These are phyloP conservation scores for Champsocephalus esox DNA, from an alignment of 2,797 vertebrate genomes.

Conservation along the genomic window DNA sequence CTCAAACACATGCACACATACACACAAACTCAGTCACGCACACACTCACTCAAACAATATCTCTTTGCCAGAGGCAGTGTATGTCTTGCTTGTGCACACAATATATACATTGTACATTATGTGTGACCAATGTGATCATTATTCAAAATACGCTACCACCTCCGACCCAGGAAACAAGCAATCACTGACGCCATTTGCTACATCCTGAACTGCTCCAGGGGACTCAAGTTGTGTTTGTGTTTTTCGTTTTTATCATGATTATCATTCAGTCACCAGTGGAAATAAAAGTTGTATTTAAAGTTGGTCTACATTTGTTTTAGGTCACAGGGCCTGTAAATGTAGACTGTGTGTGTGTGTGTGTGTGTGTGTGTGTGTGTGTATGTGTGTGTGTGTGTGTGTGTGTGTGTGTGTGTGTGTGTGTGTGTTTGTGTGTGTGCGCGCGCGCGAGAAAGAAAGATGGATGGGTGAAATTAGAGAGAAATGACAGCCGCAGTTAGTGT, in stretches of 20 bases:
- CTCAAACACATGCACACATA: neutral
- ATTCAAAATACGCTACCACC: conserved; percentile 71
- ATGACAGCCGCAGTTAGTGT: conserved; percentile 30
- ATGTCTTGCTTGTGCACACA: conserved; percentile 49
- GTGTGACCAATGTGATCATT: conserved; percentile 72
- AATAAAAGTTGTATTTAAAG: conserved; percentile 52
- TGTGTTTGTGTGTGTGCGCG: neutral
- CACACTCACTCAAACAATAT: conserved; percentile 27
- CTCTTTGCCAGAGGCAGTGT: conserved; percentile 64
- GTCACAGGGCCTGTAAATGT: conserved; percentile 1
- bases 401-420: neutral
- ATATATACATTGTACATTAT: conserved; percentile 69
- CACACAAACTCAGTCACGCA: neutral
- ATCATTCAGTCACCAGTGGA: conserved; percentile 33
- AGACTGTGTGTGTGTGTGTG: neutral
- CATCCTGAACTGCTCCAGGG: conserved; percentile 63
- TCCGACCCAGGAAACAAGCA: conserved; percentile 61
- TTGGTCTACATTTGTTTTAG: conserved; percentile 29
- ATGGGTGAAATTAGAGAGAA: conserved; percentile 37
- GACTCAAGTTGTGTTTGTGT: conserved; percentile 54
- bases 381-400: neutral
- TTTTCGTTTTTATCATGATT: conserved; percentile 58
- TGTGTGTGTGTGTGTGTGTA: neutral
- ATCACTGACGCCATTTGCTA: conserved; percentile 70
- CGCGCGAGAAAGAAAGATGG: neutral